phyloP scores from a whole-genome alignment of 2,888 invertebrate species.

The Dorcus hopei region DNA sequence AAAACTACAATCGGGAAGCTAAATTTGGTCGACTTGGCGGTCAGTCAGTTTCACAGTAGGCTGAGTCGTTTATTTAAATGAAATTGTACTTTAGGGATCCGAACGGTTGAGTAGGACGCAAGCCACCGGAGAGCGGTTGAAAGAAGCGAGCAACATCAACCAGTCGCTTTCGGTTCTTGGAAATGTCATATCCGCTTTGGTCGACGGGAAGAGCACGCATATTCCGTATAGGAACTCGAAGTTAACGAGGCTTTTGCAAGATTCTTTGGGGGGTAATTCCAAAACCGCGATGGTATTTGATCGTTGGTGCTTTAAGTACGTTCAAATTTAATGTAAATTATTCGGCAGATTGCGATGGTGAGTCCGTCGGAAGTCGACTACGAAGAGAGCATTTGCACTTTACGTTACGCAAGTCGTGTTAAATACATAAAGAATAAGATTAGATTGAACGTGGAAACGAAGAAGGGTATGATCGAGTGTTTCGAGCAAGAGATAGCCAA shows the following conservation, averaged over 20 bases:
- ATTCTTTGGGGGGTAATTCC: conserved; percentile 95
- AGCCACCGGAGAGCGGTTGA: conserved; percentile 85
- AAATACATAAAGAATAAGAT: conserved; percentile 97
- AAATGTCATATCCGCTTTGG: conserved; percentile 96
- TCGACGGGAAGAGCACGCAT: conserved; percentile 95
- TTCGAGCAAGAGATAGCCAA: conserved; percentile 97
- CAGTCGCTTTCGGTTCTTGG: conserved; percentile 94
- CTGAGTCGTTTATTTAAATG: neutral
- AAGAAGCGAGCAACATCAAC: conserved; percentile 98
- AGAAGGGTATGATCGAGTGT: conserved; percentile 90
- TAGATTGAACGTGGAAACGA: conserved; percentile 95
- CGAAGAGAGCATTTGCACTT: conserved; percentile 94
- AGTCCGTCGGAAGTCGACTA: conserved; percentile 97
- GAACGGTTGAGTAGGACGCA: conserved; percentile 97
- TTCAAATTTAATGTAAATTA: neutral
- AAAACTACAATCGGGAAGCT: conserved; percentile 92
- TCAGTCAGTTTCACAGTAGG: conserved; percentile 49
- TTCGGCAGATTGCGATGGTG: conserved; percentile 82
- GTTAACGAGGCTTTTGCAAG: conserved; percentile 89
- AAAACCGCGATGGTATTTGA: conserved; percentile 83
- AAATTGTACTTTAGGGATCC: conserved; percentile 67
- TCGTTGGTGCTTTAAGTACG: neutral
- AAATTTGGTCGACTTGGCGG: conserved; percentile 95
- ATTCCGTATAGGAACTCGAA: conserved; percentile 99
- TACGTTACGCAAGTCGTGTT: conserved; percentile 95